Evolutionary conservation across 2,888 invertebrate genomes (phyloP).

Genomic region (Drosophila ezoana): DNA sequence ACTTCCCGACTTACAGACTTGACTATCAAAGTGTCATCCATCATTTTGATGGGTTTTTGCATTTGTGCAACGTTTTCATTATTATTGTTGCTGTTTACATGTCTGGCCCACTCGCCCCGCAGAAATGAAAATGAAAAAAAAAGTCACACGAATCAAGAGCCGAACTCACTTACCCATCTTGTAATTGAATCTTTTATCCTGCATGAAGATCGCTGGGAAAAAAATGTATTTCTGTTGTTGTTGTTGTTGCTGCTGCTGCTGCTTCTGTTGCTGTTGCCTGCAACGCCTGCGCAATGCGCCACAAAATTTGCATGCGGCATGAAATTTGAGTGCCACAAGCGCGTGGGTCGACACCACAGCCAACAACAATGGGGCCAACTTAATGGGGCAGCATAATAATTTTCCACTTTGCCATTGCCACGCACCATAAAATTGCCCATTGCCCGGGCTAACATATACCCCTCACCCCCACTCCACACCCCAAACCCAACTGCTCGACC

Average conservation of each 20-base stretch:
- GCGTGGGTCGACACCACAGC: constrained; percentile 46
- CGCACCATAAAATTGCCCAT: constrained; percentile 57
- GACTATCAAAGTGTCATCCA: constrained; percentile 81
- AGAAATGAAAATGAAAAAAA: constrained; percentile 10
- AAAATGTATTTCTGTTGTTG: constrained; percentile 13
- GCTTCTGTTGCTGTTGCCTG: constrained; percentile 3
- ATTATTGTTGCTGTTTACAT: constrained; percentile 58
- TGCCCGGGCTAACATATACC: neutral
- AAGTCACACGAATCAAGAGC: constrained; percentile 65
- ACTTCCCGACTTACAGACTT: constrained; percentile 36
- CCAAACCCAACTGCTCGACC: constrained; percentile 1
- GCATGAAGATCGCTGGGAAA: constrained; percentile 69
- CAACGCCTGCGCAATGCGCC: constrained; percentile 55
- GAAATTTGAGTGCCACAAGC: constrained; percentile 56
- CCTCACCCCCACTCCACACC: constrained; percentile 7
- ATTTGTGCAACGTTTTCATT: constrained; percentile 44
- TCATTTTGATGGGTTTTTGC: constrained; percentile 82
- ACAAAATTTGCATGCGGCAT: constrained; percentile 58
- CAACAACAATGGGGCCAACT: constrained; percentile 64
- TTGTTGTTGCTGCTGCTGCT: too few relatives aligned
- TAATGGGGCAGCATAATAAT: constrained; percentile 75
- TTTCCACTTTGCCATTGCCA: constrained; percentile 75
- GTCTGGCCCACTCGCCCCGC: constrained; percentile 57
- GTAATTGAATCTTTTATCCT: constrained; percentile 79
- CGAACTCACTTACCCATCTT: constrained; percentile 51